Evolutionary conservation across 2,888 invertebrate genomes (phyloP).

Genomic region (Acanthacorydalis orientalis): DNA sequence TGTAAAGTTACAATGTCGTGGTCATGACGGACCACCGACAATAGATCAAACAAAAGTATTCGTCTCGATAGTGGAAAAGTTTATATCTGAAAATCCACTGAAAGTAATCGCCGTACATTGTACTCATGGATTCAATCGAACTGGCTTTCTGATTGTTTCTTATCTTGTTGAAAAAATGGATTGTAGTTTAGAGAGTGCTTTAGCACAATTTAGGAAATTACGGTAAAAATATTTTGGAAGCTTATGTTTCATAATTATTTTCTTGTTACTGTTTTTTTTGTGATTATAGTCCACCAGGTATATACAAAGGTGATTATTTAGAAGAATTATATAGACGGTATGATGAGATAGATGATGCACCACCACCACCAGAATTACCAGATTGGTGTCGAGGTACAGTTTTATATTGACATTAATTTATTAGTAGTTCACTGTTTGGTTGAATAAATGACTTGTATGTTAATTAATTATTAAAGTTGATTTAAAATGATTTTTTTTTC

Average conservation of each 20-base stretch:
- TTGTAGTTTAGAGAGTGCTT: conserved; percentile 70
- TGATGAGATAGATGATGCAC: conserved; percentile 52
- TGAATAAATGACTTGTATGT: too few relatives aligned
- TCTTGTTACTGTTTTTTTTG: neutral
- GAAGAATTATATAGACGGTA: conserved; percentile 69
- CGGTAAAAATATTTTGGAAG: conserved; percentile 26
- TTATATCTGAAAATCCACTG: conserved; percentile 62
- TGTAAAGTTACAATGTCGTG: conserved; percentile 74
- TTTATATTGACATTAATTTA: conserved; percentile 4
- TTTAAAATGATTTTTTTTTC: too few relatives aligned
- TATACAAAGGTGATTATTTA: conserved; percentile 94
- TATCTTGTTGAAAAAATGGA: conserved; percentile 77
- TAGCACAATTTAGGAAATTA: conserved; percentile 55
- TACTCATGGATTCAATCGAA: conserved; percentile 97
- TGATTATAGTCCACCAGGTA: conserved; percentile 69
- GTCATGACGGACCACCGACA: conserved; percentile 86
- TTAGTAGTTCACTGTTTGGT: neutral
- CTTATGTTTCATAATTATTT: neutral
- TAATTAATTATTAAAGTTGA: too few relatives aligned
- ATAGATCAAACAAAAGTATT: conserved; percentile 71
- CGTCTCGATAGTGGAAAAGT: conserved; percentile 60
- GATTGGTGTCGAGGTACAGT: conserved; percentile 71
- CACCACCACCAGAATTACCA: conserved; percentile 61
- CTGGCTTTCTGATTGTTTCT: conserved; percentile 85
- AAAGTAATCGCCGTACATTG: conserved; percentile 77